Evolutionary conservation across 2,113 vertebrate genomes (phyloP), one percentile per base, ranked within the genome.

Genomic region (Proteles cristata): DNA sequence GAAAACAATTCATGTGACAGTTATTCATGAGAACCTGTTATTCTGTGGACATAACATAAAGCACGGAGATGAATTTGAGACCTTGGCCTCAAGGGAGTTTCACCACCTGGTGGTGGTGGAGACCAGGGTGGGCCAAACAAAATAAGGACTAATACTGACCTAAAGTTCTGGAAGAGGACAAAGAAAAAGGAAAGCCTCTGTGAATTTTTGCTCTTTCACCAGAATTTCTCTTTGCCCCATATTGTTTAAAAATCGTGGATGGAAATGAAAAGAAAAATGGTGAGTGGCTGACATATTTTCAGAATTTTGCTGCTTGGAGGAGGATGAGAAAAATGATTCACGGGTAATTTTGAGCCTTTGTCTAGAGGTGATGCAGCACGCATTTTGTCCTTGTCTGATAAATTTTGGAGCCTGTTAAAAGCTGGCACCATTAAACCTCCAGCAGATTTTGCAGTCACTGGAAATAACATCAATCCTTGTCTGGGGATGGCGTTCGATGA

Each of bases 271-370:
- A 35, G 84, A 73, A 2, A 10, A 0, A 28, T 17, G 35, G 12
- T 45, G 87, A 96, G 65, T 84, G 61, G 96, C 71, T 95, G 93
- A 97, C 95, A 80, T 94, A 81, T 90, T 97, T 43, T n/a, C 98
- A 98, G 97, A 63, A 65, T 66, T 80, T 33, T 97, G 10, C 94
- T 96, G 92, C 97, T 97, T 55, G 43, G 83, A 96, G 74, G 90
- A 11, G 0, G 85, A 93, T 58, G 91, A 97, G 93, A 31, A 12
- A 58, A 97, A 96, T 55, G 90, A 97, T 89, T 96, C 76, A 65
- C 85, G 97, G 96, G 95, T 94, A 96, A 95, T 95, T 97, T 97
- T 97, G 98, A 98, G 97, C 93, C 97, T 98, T 97, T 97, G 45
- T 97, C 85, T 97, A 77, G 97, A 97, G 16, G 0, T 97, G 97